Percentiles rank a stretch among this genome's conserved stretches.
Conservation (phyloP, 2,797 vertebrate genomes). For the Anniella stebbinsi region DNA sequence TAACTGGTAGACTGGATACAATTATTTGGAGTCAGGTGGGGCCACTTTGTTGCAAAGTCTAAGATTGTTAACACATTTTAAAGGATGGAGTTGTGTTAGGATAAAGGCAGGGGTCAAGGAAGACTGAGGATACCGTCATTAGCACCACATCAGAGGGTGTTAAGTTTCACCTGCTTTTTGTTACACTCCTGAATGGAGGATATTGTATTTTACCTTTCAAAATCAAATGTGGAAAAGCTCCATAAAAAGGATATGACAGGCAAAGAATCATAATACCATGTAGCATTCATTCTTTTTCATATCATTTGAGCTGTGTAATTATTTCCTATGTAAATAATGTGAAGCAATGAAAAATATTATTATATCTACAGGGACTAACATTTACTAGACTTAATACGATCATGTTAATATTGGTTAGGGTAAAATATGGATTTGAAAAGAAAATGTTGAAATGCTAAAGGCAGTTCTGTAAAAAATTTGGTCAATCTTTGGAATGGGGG, state of each 20-base stretch:
- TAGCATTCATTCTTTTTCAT: neutral
- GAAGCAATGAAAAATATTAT: neutral
- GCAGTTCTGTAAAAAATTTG: fast-evolving
- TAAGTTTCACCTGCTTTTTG: neutral
- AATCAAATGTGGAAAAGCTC: slow-evolving; percentile 29
- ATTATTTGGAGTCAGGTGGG: neutral
- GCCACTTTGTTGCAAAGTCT: neutral
- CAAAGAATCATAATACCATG: neutral
- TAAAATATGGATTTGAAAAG: neutral
- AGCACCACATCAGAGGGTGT: neutral
- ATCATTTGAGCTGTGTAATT: neutral
- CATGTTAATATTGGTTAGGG: neutral
- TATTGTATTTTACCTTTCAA: slow-evolving; percentile 22
- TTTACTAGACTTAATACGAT: neutral
- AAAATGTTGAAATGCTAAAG: neutral
- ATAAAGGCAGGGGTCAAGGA: neutral
- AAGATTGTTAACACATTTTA: neutral
- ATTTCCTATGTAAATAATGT: neutral
- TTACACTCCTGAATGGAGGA: neutral
- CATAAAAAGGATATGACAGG: slow-evolving; percentile 23
- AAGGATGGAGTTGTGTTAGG: neutral
- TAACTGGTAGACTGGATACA: neutral
- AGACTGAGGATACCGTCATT: neutral
- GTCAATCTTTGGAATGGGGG: neutral
- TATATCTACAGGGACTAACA: neutral